Conservation (phyloP, 2,888 invertebrate species). For the Drosophila aldrichi region DNA sequence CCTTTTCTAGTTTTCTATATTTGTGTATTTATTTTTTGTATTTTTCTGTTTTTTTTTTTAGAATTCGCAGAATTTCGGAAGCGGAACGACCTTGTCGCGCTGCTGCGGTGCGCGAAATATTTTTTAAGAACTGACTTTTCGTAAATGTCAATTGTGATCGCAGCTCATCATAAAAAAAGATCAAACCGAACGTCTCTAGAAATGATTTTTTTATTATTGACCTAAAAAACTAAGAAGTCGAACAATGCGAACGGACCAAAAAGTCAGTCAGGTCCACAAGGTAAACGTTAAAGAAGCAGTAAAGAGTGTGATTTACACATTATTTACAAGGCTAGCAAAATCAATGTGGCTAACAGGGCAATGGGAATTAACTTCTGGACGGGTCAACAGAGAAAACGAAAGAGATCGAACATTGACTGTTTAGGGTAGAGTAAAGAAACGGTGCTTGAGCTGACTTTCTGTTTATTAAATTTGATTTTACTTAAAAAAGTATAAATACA, state of each 20-base stretch:
- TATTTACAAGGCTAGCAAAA: constrained; percentile 35
- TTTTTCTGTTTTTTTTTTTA: constrained; percentile 23
- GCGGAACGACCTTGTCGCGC: constrained; percentile 78
- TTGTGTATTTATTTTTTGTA: constrained; percentile 16
- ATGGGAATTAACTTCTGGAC: background rate
- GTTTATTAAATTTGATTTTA: background rate
- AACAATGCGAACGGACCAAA: constrained; percentile 30
- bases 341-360: background rate
- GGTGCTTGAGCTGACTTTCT: background rate
- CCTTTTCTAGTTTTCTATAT: constrained; percentile 39
- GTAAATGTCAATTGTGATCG: constrained; percentile 43
- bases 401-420: background rate
- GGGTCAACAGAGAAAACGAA: background rate
- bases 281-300: background rate
- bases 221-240: constrained; percentile 61
- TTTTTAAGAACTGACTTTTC: constrained; percentile 67
- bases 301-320: constrained; percentile 20
- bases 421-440: background rate
- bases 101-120: constrained; percentile 69
- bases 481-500: background rate
- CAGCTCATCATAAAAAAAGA: constrained; percentile 68
- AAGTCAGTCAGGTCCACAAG: constrained; percentile 32
- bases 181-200: constrained; percentile 31
- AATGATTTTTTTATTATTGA: constrained; percentile 71
- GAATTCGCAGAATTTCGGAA: constrained; percentile 75